Evolutionary conservation across 2,888 invertebrate species (phyloP), one percentile per base, ranked within the genome.

Genomic region (Tetragonula carbonaria): DNA sequence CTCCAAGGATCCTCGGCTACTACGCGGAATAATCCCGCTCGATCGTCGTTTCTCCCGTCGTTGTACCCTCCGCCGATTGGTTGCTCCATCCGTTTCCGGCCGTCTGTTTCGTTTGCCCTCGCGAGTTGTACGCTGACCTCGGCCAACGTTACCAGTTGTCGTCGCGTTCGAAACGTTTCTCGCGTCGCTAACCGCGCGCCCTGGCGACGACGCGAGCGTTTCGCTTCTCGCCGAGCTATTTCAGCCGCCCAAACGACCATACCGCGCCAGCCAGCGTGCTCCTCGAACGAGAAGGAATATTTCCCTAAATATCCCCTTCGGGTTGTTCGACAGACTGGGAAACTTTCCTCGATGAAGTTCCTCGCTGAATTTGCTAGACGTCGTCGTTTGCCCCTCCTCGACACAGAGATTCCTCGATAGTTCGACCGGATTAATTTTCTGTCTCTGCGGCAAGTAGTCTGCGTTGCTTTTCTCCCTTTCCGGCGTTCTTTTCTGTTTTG

Each of bases 81-180:
- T 66, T 14, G 57, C 73, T 79, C 67, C 62, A 57, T 78, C 74
- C 78, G 77, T 82, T 85, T 77, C 79, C 80, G 82, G 67, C 78
- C 84, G 80, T 68, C 78, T 71, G 23, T 51, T 65, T 77, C 75
- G 78, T 78, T 81, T 8, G 45, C 8, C 45, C 45, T 83, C 80
- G 83, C 80, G 83, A 21, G 21, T 82, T 81, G 87, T 80, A 86
- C 87, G 80, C 91, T 92, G 92, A 92, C 92, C 92, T 91, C 86
- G 77, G 91, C 77, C 92, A 92, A 92, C 90, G 91, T 89, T 88
- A 91, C 90, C 90, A 88, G 28, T 91, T 33, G 33, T 33, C 85
- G 82, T 65, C 81, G 78, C 80, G 82, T 67, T 70, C 33, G 82
- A 70, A 85, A 71, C 66, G 82, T 65, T 53, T 45, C 18, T 74